phyloP scores from a whole-genome alignment of 2,797 vertebrate genomes.

The Ceryle rudis region DNA sequence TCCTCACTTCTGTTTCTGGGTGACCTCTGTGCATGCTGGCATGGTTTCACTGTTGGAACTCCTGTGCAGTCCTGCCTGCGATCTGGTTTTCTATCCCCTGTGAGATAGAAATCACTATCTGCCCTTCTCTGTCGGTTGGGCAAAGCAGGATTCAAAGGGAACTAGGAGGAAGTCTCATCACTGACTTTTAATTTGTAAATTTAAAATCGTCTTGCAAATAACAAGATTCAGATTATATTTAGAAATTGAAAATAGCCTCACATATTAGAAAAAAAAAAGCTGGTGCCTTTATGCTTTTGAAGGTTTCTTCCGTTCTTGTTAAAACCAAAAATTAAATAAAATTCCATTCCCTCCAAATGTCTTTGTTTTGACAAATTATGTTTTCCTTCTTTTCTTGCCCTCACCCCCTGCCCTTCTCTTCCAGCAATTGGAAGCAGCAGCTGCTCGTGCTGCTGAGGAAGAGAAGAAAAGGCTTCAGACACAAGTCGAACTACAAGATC shows the following conservation, averaged over 20 bases:
- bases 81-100: not conserved
- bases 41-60: not conserved
- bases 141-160: not conserved
- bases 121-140: not conserved
- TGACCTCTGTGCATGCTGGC: not conserved
- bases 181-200: not conserved
- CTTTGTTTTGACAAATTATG: not conserved
- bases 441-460: conserved; percentile 88
- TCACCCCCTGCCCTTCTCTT: not conserved
- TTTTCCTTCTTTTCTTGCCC: not conserved
- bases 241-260: not conserved
- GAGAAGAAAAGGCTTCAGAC: conserved; percentile 90
- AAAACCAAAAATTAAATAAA: not conserved
- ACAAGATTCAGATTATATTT: not conserved
- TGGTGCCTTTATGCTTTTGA: not conserved
- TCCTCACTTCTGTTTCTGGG: not conserved
- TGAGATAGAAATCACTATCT: not conserved
- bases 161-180: not conserved
- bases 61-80: not conserved
- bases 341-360: not conserved
- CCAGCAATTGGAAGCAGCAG: conserved; percentile 93
- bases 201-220: not conserved
- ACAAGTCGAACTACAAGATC: conserved; percentile 91
- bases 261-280: not conserved
- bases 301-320: not conserved